These are phyloP conservation scores for Sciurus carolinensis DNA, from an alignment of 2,797 vertebrate genomes.

Conservation along the genomic window DNA sequence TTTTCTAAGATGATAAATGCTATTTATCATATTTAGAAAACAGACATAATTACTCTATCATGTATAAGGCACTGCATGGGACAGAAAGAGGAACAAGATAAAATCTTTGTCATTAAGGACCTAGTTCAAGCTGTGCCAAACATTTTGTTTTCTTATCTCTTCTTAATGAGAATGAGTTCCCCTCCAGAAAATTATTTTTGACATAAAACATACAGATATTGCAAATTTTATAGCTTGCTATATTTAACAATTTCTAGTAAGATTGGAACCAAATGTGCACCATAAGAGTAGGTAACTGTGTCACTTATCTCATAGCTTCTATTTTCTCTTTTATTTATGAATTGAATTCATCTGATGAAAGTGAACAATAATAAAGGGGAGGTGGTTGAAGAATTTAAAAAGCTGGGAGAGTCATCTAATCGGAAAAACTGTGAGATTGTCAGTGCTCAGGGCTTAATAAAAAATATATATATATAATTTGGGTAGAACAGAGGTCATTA, in stretches of 20 bases:
- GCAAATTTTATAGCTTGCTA: neutral
- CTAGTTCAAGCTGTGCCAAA: neutral
- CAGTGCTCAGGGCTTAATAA: neutral
- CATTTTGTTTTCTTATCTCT: neutral
- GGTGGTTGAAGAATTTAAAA: conserved; percentile 3
- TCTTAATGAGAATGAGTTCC: neutral
- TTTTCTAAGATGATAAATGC: neutral
- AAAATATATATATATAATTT: neutral
- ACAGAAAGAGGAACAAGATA: neutral
- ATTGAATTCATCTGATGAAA: neutral
- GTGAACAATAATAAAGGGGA: neutral
- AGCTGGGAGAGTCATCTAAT: neutral
- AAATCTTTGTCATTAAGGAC: neutral
- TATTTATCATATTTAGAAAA: neutral
- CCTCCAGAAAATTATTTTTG: neutral
- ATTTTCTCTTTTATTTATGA: conserved; percentile 21
- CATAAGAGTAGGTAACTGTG: neutral
- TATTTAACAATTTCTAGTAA: neutral
- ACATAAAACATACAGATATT: neutral
- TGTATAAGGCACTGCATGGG: neutral
- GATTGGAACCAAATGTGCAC: neutral
- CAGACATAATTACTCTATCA: neutral
- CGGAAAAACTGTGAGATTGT: neutral
- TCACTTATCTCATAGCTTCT: neutral
- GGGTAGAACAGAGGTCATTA: neutral